Conservation (phyloP, 2,888 invertebrate genomes). For the Liodrosophila aerea region DNA sequence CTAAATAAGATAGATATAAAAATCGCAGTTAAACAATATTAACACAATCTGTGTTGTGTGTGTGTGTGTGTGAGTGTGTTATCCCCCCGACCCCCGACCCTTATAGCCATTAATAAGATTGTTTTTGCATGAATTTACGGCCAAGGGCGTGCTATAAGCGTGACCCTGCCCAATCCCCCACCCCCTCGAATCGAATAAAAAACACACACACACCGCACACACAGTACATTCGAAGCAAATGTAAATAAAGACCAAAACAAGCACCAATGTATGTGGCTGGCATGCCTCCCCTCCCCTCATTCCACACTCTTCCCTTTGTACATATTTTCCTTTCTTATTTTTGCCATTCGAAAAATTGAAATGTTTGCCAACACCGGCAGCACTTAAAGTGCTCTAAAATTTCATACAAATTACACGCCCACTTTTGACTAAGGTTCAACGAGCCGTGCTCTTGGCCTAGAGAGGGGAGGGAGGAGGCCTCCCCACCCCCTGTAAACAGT, state of each 20-base stretch:
- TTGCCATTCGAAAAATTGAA: constrained; percentile 61
- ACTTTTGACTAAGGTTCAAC: constrained; percentile 67
- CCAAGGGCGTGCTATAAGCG: constrained; percentile 42
- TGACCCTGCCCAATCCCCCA: constrained; percentile 31
- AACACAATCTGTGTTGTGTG: constrained; percentile 69
- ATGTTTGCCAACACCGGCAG: constrained; percentile 63
- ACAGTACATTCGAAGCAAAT: neutral
- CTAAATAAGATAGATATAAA: constrained; percentile 55
- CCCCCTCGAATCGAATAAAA: constrained; percentile 30
- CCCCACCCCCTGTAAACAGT: neutral
- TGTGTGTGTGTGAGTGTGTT: constrained; percentile 6
- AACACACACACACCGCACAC: constrained; percentile 16
- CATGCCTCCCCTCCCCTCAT: neutral
- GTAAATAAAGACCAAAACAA: neutral
- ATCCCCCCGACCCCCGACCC: constrained; percentile 26
- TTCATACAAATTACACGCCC: constrained; percentile 69
- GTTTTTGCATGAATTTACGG: constrained; percentile 75
- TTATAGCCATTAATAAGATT: constrained; percentile 74
- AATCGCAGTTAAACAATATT: constrained; percentile 78
- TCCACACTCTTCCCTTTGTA: neutral
- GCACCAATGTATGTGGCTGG: neutral
- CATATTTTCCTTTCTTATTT: constrained; percentile 14
- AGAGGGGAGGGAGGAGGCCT: neutral
- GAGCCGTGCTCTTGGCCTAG: no score
- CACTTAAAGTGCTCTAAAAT: constrained; percentile 44